Evolutionary conservation across 2,797 vertebrate genomes (phyloP).

Genomic region (Peromyscus aztecus): DNA sequence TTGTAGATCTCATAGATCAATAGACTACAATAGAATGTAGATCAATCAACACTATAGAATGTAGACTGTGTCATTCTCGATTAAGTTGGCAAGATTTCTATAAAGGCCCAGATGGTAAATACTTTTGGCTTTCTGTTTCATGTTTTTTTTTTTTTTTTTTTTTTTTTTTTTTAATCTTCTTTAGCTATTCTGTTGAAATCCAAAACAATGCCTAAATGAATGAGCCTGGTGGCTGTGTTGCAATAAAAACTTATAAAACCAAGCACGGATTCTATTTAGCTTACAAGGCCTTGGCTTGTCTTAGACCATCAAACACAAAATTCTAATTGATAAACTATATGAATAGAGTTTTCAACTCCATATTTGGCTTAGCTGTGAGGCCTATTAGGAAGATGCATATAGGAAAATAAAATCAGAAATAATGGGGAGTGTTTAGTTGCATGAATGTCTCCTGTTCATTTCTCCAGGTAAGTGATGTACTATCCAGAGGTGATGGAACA

Average conservation of each 20-base stretch:
- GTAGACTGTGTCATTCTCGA: not conserved
- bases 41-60: not conserved
- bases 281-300: not conserved
- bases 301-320: not conserved
- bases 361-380: not conserved
- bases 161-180: not conserved
- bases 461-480: slow-evolving; percentile 32
- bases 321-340: not conserved
- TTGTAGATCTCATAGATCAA: not conserved
- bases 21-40: not conserved
- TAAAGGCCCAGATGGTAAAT: not conserved
- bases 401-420: slow-evolving; percentile 34
- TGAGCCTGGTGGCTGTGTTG: not conserved
- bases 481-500: not conserved
- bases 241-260: slow-evolving; percentile 34
- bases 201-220: not conserved
- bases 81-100: not conserved
- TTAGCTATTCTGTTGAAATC: not conserved
- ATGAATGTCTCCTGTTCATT: not conserved
- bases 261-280: not conserved
- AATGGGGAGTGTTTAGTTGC: not conserved
- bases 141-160: not conserved
- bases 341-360: not conserved
- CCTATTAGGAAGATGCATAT: not conserved
- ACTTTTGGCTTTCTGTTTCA: slow-evolving; percentile 30